Base-by-base conservation (phyloP, 2,113 vertebrate genomes). In the Alethe diademata region DNA sequence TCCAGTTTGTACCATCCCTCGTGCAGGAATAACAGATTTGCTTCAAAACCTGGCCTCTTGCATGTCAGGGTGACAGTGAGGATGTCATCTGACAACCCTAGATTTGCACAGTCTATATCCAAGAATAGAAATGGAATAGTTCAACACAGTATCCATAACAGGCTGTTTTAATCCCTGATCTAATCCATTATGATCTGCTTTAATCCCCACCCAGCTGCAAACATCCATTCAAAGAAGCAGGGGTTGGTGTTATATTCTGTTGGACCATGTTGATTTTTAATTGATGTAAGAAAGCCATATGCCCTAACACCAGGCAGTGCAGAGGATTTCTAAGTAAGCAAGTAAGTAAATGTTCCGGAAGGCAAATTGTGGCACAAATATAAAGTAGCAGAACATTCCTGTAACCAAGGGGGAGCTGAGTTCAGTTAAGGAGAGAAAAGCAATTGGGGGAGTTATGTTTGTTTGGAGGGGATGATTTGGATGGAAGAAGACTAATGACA, bases 141-240 rank as follows among this genome's bases (percentile, higher is more conserved):
- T 73, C 75, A 81, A 66, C 72, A 81, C 69, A 70, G 90, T 95
- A 96, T 94, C 91, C 92, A 85, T 96, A 96, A 88, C 93, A 82
- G 86, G 76, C 78, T 86, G 88, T 80, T 96, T 95, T 93, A 96
- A 95, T 93, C 92, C 54, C 40, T 92, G 36, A 43, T 93, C 85
- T 96, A 96, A 96, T 96, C 95, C 81, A 86, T 94, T 93, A 90
- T 64, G 94, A 93, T 93, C 93, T 96, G 93, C 72, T 95, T 94
- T 95, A 97, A 96, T 96, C 88, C 78, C 72, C 57, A 57, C 60
- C 86, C 86, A 88, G 78, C 69, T 95, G 92, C 88, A 96, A 92
- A 96, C 69, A 95, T 40, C 86, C 92, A 93, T 80, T 95, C 64
- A 83, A 86, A 92, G 92, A 92, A 74, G 92, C 88, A 92, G 94